These are phyloP conservation scores for Apaloderma vittatum DNA, from an alignment of 2,113 vertebrate genomes.

Conservation along the genomic window DNA sequence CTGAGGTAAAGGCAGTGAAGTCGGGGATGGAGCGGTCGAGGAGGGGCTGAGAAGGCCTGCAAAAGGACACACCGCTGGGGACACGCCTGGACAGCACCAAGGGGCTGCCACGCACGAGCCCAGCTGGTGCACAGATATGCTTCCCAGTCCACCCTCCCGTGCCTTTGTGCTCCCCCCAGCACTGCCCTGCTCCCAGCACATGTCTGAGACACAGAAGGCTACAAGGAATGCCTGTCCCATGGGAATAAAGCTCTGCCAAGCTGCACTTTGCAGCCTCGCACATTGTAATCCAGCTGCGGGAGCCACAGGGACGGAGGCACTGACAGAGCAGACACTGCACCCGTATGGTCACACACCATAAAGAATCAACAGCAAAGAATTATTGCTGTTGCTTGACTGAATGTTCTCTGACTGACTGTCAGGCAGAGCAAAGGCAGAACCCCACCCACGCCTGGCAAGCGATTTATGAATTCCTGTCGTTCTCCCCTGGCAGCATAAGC, in stretches of 20 bases:
- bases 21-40: conserved; percentile 97
- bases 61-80: neutral
- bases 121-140: accelerated
- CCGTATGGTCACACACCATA: neutral
- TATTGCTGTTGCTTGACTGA: neutral
- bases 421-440: neutral
- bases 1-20: conserved; percentile 98
- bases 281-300: accelerated
- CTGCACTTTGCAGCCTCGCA: accelerated
- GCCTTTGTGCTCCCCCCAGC: accelerated
- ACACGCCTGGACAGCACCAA: accelerated
- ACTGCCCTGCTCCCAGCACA: neutral
- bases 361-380: conserved; percentile 24
- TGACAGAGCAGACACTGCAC: accelerated
- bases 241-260: neutral
- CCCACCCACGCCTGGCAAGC: accelerated
- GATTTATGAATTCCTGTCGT: neutral
- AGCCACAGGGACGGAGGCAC: accelerated
- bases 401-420: neutral
- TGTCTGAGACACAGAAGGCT: neutral
- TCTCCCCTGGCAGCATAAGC: accelerated
- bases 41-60: conserved; percentile 97
- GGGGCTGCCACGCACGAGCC: neutral
- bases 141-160: accelerated
- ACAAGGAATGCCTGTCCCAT: accelerated